Percentiles rank a stretch among this genome's conserved stretches.
phyloP scores from a whole-genome alignment of 2,797 vertebrate genomes.

The Sandelia bainsii region DNA sequence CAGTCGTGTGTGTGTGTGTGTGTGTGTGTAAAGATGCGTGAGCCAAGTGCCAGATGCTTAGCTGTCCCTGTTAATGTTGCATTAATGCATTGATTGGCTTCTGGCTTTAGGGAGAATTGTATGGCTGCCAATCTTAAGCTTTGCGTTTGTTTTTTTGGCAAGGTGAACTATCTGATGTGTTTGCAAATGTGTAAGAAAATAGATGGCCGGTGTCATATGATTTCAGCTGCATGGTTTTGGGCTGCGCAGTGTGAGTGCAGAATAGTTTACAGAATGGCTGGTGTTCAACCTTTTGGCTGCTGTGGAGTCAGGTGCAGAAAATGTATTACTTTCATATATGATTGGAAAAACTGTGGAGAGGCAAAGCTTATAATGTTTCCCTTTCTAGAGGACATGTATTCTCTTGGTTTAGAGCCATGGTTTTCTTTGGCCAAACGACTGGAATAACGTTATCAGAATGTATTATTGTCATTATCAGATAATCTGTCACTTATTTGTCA shows the following conservation, averaged over 20 bases:
- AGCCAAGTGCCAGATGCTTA: constrained; percentile 54
- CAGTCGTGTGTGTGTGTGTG: constrained; percentile 21
- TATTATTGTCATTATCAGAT: not conserved
- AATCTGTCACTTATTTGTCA: constrained; percentile 8
- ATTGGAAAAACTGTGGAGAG: not conserved
- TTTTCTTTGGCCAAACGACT: not conserved
- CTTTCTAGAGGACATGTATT: not conserved
- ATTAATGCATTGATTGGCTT: constrained; percentile 54
- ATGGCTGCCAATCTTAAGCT: constrained; percentile 27
- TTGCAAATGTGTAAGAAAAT: constrained; percentile 42
- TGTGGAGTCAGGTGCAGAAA: constrained; percentile 15
- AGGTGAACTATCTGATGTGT: constrained; percentile 42
- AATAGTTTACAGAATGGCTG: constrained; percentile 5
- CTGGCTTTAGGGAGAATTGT: constrained; percentile 24
- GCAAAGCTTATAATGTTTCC: too few species aligned
- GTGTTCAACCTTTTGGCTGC: constrained; percentile 11
- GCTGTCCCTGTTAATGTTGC: constrained; percentile 56
- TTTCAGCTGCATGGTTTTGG: constrained; percentile 16
- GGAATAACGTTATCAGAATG: not conserved
- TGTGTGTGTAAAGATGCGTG: constrained; percentile 18
- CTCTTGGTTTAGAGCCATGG: too few species aligned
- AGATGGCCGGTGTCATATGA: constrained; percentile 32
- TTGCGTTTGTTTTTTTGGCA: constrained; percentile 5
- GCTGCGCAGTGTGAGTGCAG: not conserved
- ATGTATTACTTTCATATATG: constrained; percentile 16